These are phyloP conservation scores for Drosophila santomea DNA, from an alignment of 1,140 invertebrate species.

Conservation along the genomic window DNA sequence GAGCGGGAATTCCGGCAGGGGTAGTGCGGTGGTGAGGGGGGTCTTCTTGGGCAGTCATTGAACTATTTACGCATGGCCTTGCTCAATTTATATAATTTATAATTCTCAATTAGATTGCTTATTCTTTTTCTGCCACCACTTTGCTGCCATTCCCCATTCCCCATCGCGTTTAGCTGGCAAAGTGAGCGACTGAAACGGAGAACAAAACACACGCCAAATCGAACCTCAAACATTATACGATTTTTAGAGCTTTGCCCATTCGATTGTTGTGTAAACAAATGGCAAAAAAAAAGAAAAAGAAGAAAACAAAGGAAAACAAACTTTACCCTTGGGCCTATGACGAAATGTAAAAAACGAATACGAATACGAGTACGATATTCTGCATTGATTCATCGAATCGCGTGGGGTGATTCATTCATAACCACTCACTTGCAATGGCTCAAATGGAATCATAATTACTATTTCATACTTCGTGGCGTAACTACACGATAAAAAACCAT, in stretches of 20 bases:
- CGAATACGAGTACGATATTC: constrained; percentile 19
- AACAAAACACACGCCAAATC: not conserved
- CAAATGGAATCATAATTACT: constrained; percentile 3
- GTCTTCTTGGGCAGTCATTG: constrained; percentile 64
- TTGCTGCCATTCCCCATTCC: not conserved
- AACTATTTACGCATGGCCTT: constrained; percentile 78
- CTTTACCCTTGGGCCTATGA: constrained; percentile 34
- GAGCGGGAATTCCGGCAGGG: constrained; percentile 2
- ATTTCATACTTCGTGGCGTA: constrained; percentile 8
- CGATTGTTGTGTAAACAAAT: constrained; percentile 71
- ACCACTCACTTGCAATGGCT: constrained; percentile 21
- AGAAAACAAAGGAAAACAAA: constrained; percentile 7
- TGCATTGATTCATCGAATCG: constrained; percentile 52
- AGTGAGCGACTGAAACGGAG: constrained; percentile 9
- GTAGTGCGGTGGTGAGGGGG: constrained; percentile 18
- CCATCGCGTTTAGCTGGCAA: constrained; percentile 14
- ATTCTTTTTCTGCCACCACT: not conserved
- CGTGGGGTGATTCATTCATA: constrained; percentile 42
- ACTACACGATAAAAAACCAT: not conserved
- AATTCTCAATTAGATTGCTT: constrained; percentile 51
- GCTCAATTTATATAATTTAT: constrained; percentile 60
- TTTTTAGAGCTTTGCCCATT: constrained; percentile 56
- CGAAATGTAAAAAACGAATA: constrained; percentile 25
- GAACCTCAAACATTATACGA: constrained; percentile 32
- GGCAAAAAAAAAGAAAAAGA: constrained; percentile 16